phyloP scores from a whole-genome alignment of 2,888 invertebrate genomes.

The Trichogramma dendrolimi region DNA sequence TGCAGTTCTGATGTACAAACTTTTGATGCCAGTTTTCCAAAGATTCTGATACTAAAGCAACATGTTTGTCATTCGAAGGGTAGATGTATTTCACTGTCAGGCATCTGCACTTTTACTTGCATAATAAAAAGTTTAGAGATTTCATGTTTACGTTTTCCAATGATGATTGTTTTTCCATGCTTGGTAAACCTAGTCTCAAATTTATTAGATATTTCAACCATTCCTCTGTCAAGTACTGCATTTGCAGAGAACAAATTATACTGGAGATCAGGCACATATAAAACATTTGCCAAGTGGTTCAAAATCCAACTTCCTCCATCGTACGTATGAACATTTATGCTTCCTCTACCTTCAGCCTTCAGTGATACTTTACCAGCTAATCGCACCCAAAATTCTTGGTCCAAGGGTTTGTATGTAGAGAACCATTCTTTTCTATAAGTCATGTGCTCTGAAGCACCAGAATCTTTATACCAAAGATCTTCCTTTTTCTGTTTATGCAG shows the following conservation, averaged over 20 bases:
- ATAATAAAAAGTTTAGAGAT: too few species aligned
- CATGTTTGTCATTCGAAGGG: too few species aligned
- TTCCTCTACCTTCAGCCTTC: not conserved
- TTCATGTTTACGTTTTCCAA: not conserved
- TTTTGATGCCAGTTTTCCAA: slow-evolving; percentile 25
- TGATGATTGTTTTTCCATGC: not conserved
- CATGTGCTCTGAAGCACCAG: not conserved
- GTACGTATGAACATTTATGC: slow-evolving; percentile 21
- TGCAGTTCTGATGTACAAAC: slow-evolving; percentile 26
- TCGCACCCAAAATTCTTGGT: not conserved
- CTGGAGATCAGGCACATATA: slow-evolving; percentile 17
- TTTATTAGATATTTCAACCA: slow-evolving; percentile 18
- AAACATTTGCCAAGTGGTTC: slow-evolving; percentile 20
- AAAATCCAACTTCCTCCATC: slow-evolving; percentile 15
- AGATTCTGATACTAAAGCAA: not conserved
- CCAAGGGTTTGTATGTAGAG: not conserved
- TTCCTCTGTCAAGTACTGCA: slow-evolving; percentile 23
- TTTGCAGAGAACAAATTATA: slow-evolving; percentile 26
- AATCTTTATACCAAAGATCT: not conserved
- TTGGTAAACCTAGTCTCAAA: not conserved
- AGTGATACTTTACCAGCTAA: not conserved
- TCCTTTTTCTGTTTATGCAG: not conserved
- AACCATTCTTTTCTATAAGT: not conserved
- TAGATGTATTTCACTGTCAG: too few species aligned
- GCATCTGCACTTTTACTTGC: too few species aligned